Percentiles rank a stretch among this genome's conserved stretches.
phyloP scores from a whole-genome alignment of 2,888 invertebrate species.

The Poecilobothrus nobilitatus region DNA sequence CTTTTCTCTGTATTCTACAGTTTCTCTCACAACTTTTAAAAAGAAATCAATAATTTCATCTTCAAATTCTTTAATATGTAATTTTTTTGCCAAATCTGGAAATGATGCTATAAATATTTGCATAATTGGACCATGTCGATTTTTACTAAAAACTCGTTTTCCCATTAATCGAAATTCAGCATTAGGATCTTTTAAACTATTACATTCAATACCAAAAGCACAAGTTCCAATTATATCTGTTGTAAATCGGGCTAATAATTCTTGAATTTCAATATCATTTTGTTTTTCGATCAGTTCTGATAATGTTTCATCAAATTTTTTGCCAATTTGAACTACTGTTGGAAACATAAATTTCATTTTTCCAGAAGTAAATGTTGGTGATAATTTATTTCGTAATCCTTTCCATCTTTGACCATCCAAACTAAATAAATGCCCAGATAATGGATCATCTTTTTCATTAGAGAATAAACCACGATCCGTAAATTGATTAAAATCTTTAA shows the following conservation, averaged over 20 bases:
- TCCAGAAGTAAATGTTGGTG: conserved; percentile 43
- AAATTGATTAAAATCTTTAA: conserved; percentile 38
- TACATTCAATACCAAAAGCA: conserved; percentile 46
- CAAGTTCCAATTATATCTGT: conserved; percentile 48
- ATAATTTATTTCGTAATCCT: conserved; percentile 36
- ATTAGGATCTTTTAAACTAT: conserved; percentile 40
- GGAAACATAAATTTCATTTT: conserved; percentile 39
- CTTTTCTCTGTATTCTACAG: conserved; percentile 45
- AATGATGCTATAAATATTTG: conserved; percentile 30
- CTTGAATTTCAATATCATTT: conserved; percentile 39
- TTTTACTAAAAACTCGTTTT: conserved; percentile 25
- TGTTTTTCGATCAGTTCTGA: conserved; percentile 22
- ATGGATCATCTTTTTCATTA: conserved; percentile 39
- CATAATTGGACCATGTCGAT: conserved; percentile 25
- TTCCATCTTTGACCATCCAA: conserved; percentile 41
- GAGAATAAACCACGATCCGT: conserved; percentile 36
- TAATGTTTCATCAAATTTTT: conserved; percentile 23
- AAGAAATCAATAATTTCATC: conserved; percentile 44
- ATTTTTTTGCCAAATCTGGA: conserved; percentile 29
- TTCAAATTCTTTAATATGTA: conserved; percentile 30
- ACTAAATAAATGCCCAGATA: conserved; percentile 35
- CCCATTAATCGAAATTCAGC: conserved; percentile 39
- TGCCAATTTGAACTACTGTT: conserved; percentile 25
- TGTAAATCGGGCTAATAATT: conserved; percentile 44
- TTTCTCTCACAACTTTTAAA: conserved; percentile 42